Evolutionary conservation across 2,888 invertebrate genomes (phyloP), one percentile per base, ranked within the genome.

Genomic region (Diploptera punctata): DNA sequence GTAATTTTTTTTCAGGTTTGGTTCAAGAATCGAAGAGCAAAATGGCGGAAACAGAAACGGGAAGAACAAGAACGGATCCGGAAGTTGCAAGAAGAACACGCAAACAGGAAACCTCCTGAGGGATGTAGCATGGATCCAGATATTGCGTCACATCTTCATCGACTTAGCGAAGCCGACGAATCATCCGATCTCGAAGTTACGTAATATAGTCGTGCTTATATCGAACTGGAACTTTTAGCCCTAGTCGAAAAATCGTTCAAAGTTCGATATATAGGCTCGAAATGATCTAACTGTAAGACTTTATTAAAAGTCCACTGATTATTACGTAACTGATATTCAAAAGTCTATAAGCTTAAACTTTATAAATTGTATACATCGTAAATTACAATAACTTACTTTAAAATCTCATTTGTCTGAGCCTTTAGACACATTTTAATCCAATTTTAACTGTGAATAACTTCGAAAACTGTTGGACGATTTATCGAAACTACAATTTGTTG

Each of bases 1-100:
- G 5, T 33, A n/a, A 47, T 47, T 54, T 81, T 78, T 79, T 86
- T 85, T 16, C 86, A 97, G 97, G 97, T 97, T 13, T 97, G 97
- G 97, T 97, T 97, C 84, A 97, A 97, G 84, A 97, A 97, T 82
- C 89, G 97, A 21, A 88, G 97, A 47, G 97, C 97, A 77, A 98
- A 97, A 86, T 97, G 97, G 97, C 90, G 97, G 77, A 97, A 97
- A 81, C 96, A 96, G 82, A 97, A 97, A 82, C 90, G 97, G 1
- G 97, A 85, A 76, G 83, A 84, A 71, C 84, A 84, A 70, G 82
- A 82, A 68, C 93, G 81, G 91, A 93, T 82, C 91, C 94, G 83
- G 93, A 94, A 83, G 85, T 82, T 94, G 75, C 94, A 94, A 81
- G 91, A 94, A 82, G 94, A 94, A 81, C 88, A 93, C 75, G 81